Evolutionary conservation across 64 coral and sea anemone species (phyloP), one percentile per base, ranked within the genome.

Genomic region (Montipora efflorescens): DNA sequence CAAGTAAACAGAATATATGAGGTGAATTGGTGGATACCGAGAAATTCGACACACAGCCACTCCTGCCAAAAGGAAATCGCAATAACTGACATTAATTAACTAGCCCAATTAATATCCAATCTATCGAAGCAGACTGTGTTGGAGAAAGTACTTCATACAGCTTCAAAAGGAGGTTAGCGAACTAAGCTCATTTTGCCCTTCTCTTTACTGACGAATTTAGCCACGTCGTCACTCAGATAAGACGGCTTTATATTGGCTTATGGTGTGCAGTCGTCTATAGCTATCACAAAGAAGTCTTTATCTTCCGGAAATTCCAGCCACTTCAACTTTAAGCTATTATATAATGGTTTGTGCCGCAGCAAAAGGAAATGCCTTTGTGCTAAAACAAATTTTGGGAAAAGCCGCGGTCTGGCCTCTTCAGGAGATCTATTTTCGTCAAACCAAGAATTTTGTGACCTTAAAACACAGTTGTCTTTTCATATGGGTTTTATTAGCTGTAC

Each of bases 301-400:
- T 72, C 28, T 14, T 43, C 80, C 80, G 80, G 80, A 82, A 82
- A 82, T 82, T 82, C 80, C 80, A 82, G 16, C 80, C 80, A 44
- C 80, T 82, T 82, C 23, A 82, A 66, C 44, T 82, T 43, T 64
- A 82, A 82, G 44, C 21, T 12, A 64, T 15, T 12, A 14, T 4
- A 16, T 64, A 12, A 16, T 64, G 61, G 2, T 64, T 64, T 16
- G 13, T 19, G 61, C 61, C 1, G 61, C 61, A 15, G 61, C 61
- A 4, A 12, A 12, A 3, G 14, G 21, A 72, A 72, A 86, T 86
- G 23, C 82, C 66, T 48, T 47, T 8, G 9, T 50, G 45, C 14
- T 67, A 68, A 68, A 68, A 67, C 1, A 8, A 5, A 44, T 5
- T 3, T 4, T n/a, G 6, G 53, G 53, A 57, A 57, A 57, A 57